Base-by-base conservation (phyloP, 2,797 vertebrate genomes). In the Syngnathus acus region DNA sequence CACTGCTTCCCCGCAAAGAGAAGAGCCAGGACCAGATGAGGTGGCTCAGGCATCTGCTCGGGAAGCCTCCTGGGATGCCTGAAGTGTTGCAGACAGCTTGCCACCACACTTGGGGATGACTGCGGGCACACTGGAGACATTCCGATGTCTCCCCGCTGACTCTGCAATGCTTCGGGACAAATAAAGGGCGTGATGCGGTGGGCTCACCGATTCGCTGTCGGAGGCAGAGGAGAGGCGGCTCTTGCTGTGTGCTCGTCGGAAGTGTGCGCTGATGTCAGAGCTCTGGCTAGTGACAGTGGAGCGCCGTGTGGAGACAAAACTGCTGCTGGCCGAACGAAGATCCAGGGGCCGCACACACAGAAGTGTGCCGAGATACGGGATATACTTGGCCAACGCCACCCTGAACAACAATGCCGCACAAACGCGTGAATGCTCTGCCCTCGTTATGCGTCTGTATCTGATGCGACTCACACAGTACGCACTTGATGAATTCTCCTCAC, bases 351-450 rank as follows among this genome's bases (percentile, higher is more conserved):
- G 89, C 21, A 95, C 80, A 1, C 94, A 91, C 68, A 97, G 89
- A 73, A 98, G 78, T 19, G 76, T 3, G 42, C 93, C 83, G 1
- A 98, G 90, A 73, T 84, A 93, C 0, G 95, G 95, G 80, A 97
- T 89, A 72, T 96, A 92, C 76, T 92, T 94, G 7, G 92, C 94
- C 26, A 96, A 87, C 9, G 94, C 95, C 77, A 90, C 72, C 88
- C 96, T 98, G 73, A n/a, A 57, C 5, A 13, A 37, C 21, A 26
- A 16, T n/a, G 16, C 6, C 23, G 3, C 13, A 16, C 26, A 3
- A n/a, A 23, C 3, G 2, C 8, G 48, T 6, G 7, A 54, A 9
- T 47, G 6, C 26, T 2, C 26, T 32, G 26, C 2, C 26, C 26
- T 32, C 26, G 26, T 32, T 32, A 32, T 32, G 2, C 26, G 26